Conservation (phyloP, 1,140 invertebrate species). For the Ylistrum balloti region DNA sequence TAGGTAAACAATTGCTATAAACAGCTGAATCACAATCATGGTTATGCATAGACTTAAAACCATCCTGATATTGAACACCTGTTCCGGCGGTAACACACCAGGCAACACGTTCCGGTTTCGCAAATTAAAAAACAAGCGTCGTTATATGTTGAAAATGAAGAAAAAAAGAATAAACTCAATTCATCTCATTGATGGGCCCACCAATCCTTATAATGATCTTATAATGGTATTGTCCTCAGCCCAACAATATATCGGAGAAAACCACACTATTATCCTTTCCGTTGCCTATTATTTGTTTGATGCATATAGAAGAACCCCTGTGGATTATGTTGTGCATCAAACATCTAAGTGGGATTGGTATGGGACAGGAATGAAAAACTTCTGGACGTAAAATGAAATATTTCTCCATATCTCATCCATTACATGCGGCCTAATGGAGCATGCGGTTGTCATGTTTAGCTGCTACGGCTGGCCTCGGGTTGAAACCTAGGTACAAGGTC, state of each 20-base stretch:
- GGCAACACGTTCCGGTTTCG: not conserved
- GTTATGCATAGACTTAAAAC: not conserved
- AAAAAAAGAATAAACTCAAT: conserved; percentile 32
- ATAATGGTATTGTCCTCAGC: not conserved
- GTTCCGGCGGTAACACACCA: conserved; percentile 11
- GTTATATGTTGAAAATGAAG: not conserved
- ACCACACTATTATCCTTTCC: not conserved
- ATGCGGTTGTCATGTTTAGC: not conserved
- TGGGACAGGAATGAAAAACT: not conserved
- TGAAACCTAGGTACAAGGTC: not conserved
- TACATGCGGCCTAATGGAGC: not conserved
- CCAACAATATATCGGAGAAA: conserved; percentile 2
- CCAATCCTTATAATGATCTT: not conserved
- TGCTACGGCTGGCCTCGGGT: not conserved
- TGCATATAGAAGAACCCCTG: not conserved
- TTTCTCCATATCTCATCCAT: conserved; percentile 12
- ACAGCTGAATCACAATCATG: not conserved
- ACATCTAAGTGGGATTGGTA: not conserved
- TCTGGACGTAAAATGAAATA: conserved; percentile 1
- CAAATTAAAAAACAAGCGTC: not conserved
- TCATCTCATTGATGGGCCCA: not conserved
- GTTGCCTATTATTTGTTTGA: not conserved
- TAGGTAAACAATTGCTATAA: not conserved
- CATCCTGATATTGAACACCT: not conserved
- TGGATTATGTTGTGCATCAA: not conserved